phyloP scores from a whole-genome alignment of 2,797 vertebrate species.

The Simalia tracyae region DNA sequence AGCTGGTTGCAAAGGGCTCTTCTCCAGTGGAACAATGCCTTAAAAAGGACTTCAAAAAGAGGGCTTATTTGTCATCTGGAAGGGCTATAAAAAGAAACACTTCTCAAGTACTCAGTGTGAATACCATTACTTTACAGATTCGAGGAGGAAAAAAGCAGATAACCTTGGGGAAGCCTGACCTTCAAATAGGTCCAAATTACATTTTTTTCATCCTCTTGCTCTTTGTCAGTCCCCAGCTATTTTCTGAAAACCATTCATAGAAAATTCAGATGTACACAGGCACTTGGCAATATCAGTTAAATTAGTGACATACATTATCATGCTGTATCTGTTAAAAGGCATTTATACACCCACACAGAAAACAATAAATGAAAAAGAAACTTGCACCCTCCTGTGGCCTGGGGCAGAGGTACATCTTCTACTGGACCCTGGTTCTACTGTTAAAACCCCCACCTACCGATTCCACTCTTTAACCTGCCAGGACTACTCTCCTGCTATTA shows the following conservation, averaged over 20 bases:
- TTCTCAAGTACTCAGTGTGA: slow-evolving; percentile 80
- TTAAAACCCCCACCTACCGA: background rate
- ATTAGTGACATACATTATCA: background rate
- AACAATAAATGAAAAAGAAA: background rate
- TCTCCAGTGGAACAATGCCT: slow-evolving; percentile 73
- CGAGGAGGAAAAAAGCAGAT: slow-evolving; percentile 75
- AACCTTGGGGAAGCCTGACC: slow-evolving; percentile 77
- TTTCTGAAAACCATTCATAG: slow-evolving; percentile 40
- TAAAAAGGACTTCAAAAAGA: slow-evolving; percentile 76
- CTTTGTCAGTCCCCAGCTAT: slow-evolving; percentile 40
- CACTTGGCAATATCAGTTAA: background rate
- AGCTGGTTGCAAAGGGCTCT: slow-evolving; percentile 66
- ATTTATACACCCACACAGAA: background rate
- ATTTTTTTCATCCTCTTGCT: slow-evolving; percentile 41
- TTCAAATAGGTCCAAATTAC: slow-evolving; percentile 72
- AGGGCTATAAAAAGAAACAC: slow-evolving; percentile 84
- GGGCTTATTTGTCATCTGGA: slow-evolving; percentile 77
- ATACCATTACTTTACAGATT: slow-evolving; percentile 81
- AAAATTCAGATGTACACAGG: background rate
- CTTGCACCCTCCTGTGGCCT: background rate
- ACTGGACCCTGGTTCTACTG: background rate
- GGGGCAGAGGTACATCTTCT: background rate
- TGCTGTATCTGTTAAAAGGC: background rate
- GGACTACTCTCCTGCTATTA: too few relatives aligned
- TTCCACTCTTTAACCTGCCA: background rate